Evolutionary conservation across 2,113 vertebrate species (phyloP).

Genomic region (Chrysochloris asiatica): DNA sequence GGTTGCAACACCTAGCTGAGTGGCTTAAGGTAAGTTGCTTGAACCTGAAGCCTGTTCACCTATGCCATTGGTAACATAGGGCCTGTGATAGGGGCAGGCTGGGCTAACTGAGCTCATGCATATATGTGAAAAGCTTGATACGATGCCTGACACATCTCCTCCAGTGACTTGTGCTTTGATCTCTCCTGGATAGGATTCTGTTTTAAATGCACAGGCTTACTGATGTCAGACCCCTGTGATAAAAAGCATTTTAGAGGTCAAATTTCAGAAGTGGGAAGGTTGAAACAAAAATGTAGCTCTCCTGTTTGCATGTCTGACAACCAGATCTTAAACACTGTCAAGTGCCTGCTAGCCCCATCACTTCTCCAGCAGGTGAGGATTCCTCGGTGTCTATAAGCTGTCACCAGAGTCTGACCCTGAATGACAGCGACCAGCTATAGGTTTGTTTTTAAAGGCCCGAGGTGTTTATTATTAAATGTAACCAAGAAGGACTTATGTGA

Average conservation of each 20-base stretch:
- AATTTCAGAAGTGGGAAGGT: neutral
- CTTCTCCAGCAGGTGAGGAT: neutral
- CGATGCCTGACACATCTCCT: neutral
- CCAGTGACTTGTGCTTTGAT: neutral
- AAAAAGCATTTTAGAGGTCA: neutral
- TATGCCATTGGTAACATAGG: neutral
- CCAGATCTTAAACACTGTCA: neutral
- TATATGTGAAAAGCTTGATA: neutral
- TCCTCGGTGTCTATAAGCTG: neutral
- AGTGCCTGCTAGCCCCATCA: neutral
- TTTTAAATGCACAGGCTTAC: neutral
- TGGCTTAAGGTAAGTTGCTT: neutral
- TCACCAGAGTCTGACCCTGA: neutral
- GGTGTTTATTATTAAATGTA: too few species aligned
- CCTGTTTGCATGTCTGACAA: neutral
- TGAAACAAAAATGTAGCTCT: constrained; percentile 20
- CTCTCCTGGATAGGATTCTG: neutral
- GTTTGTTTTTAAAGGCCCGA: too few species aligned
- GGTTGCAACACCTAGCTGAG: neutral
- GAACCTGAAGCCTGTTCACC: neutral
- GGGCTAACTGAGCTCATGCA: neutral
- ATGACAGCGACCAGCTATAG: too few species aligned
- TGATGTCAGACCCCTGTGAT: neutral
- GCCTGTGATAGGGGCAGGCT: neutral
- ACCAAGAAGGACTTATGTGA: too few species aligned